Evolutionary conservation across 2,888 invertebrate species (phyloP).

Genomic region (Penaeus monodon): DNA sequence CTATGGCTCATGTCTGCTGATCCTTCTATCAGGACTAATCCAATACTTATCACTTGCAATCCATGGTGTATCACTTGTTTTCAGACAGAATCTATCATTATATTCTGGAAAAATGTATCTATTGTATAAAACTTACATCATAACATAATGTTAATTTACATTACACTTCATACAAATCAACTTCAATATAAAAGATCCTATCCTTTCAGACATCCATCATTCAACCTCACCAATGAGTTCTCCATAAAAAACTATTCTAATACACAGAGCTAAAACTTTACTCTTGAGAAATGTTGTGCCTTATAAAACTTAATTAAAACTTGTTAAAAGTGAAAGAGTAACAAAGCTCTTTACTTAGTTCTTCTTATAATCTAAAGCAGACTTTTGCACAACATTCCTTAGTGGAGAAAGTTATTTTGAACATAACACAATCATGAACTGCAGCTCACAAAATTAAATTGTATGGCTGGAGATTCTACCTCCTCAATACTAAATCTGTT

Average conservation of each 20-base stretch:
- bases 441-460: constrained; percentile 18
- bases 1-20: not conserved
- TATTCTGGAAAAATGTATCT: not conserved
- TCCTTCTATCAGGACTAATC: not conserved
- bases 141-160: constrained; percentile 9
- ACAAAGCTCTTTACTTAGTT: not conserved
- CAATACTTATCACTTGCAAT: not conserved
- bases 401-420: constrained; percentile 9
- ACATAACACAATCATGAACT: constrained; percentile 11
- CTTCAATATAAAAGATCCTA: not conserved
- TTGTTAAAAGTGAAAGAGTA: constrained; percentile 19
- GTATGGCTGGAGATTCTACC: constrained; percentile 25
- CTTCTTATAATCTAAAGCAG: too few species aligned
- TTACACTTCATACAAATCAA: not conserved
- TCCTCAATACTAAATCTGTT: constrained; percentile 33
- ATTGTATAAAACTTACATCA: constrained; percentile 16
- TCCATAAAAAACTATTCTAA: constrained; percentile 48
- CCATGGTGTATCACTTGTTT: too few species aligned
- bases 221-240: constrained; percentile 11
- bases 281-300: constrained; percentile 38
- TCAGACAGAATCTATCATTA: too few species aligned
- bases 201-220: constrained; percentile 4
- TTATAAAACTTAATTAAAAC: constrained; percentile 25
- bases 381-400: constrained; percentile 7
- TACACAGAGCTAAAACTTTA: constrained; percentile 24